Conservation (phyloP, 35 echinoderm and acorn worm species). For the Diadema setosum region DNA sequence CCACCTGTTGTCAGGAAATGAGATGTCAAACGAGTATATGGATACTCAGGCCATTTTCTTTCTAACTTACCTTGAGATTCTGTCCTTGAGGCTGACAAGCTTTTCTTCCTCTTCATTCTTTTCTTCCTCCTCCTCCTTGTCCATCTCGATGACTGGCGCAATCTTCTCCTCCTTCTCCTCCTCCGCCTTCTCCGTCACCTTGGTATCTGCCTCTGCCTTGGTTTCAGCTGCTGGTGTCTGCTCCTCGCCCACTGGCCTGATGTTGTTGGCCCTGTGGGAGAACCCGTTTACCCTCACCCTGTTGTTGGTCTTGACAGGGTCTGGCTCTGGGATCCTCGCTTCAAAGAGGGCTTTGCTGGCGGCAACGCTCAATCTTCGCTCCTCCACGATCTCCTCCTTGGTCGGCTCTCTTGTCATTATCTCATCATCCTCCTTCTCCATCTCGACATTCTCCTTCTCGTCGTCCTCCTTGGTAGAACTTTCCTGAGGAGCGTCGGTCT, state of each 20-base stretch:
- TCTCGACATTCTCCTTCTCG: slow-evolving; percentile 6
- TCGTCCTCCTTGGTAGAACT: not conserved
- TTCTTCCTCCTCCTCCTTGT: slow-evolving; percentile 1
- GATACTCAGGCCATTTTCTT: not conserved
- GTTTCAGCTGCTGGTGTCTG: not conserved
- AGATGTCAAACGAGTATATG: not conserved
- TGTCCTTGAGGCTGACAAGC: slow-evolving; percentile 41
- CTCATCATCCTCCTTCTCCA: not conserved
- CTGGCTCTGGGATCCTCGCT: not conserved
- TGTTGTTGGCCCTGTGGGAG: not conserved
- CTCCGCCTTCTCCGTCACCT: not conserved
- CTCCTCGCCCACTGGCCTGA: not conserved
- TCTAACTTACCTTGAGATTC: slow-evolving; percentile 13
- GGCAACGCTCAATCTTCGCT: not conserved
- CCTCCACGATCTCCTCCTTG: not conserved
- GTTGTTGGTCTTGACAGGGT: not conserved
- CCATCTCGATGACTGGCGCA: not conserved
- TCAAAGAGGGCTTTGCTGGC: slow-evolving; percentile 33
- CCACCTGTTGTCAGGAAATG: not conserved
- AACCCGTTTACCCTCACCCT: not conserved
- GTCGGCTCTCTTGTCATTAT: not conserved
- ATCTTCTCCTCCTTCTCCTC: not conserved
- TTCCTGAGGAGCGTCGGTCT: not conserved
- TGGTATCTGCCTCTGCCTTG: not conserved
- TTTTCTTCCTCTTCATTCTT: not conserved